Percentiles rank a stretch among this genome's conserved stretches.
Conservation (phyloP, 2,113 vertebrate species). For the Platichthys stellatus region DNA sequence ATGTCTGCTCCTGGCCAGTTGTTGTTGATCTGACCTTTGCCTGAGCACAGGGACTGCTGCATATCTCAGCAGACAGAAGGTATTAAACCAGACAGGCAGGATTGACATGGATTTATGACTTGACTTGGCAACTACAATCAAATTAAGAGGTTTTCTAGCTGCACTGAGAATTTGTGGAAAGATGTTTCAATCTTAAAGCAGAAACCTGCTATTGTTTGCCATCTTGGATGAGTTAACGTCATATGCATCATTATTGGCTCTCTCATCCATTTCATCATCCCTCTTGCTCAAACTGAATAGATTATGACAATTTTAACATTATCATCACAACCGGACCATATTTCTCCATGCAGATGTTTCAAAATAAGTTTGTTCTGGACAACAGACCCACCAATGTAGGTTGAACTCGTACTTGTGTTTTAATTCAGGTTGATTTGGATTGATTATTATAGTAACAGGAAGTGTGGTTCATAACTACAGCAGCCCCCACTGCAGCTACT, state of each 20-base stretch:
- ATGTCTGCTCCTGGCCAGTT: slow-evolving; percentile 14
- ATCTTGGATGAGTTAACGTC: not conserved
- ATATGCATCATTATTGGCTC: not conserved
- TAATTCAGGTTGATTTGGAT: not conserved
- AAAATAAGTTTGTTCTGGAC: not conserved
- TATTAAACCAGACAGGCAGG: slow-evolving; percentile 23
- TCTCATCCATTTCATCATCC: not conserved
- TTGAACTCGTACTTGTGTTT: too few species aligned
- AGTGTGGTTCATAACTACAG: not conserved
- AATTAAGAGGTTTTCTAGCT: slow-evolving; percentile 7
- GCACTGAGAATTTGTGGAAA: not conserved
- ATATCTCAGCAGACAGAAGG: slow-evolving; percentile 2
- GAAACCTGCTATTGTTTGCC: not conserved
- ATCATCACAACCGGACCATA: not conserved
- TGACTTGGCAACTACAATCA: not conserved
- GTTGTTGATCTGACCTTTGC: slow-evolving; percentile 67
- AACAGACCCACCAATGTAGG: too few species aligned
- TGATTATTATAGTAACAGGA: not conserved
- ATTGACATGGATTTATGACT: slow-evolving; percentile 17
- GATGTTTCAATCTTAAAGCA: slow-evolving; percentile 16
- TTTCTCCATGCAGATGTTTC: not conserved
- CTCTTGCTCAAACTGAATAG: not conserved
- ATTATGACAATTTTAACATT: not conserved
- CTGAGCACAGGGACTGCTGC: not conserved
- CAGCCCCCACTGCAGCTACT: not conserved